Evolutionary conservation across 2,888 invertebrate genomes (phyloP), one percentile per base, ranked within the genome.

Genomic region (Entomobrya proxima): DNA sequence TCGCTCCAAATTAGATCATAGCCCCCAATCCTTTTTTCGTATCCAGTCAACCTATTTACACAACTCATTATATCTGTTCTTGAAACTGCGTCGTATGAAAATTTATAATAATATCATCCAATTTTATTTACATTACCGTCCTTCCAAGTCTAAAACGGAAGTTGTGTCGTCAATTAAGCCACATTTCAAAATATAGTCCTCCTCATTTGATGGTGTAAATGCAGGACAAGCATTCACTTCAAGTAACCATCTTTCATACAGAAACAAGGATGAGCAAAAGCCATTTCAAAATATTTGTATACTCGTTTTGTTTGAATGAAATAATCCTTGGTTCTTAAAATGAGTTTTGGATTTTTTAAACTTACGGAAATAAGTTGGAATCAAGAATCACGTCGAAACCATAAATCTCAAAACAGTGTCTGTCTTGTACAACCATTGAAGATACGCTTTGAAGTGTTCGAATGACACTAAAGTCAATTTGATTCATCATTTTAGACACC

Each of bases 161-260:
- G 94, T 91, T 11, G 93, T 92, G 91, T 94, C 94, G 90, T 93
- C 93, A 13, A 94, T 91, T 21, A 94, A 91, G 52, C 93, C 93
- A 91, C 92, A 93, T 90, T 94, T 94, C 30, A 94, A 91, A 24
- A 93, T 92, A 90, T 93, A 93, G 90, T 94, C 94, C 75, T 94
- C 94, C 81, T 92, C 92, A 86, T 93, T 93, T 75, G 94, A 94
- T 30, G 94, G 93, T n/a, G 93, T 93, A 78, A 94, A 91, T 0
- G 94, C 93, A 0, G 94, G 94, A 9, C 94, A 94, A 1, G 94
- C 94, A 91, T 94, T 94, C 75, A 94, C 93, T 91, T 94, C 94
- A 52, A 94, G 91, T 64, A 94, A 90, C 94, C 94, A 94, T 15
- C 93, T 93, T 18, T 18, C 55, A 55, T n/a, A 13, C 18, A 18